Evolutionary conservation across 1,140 invertebrate genomes (phyloP).

Genomic region (Drosophila simulans): DNA sequence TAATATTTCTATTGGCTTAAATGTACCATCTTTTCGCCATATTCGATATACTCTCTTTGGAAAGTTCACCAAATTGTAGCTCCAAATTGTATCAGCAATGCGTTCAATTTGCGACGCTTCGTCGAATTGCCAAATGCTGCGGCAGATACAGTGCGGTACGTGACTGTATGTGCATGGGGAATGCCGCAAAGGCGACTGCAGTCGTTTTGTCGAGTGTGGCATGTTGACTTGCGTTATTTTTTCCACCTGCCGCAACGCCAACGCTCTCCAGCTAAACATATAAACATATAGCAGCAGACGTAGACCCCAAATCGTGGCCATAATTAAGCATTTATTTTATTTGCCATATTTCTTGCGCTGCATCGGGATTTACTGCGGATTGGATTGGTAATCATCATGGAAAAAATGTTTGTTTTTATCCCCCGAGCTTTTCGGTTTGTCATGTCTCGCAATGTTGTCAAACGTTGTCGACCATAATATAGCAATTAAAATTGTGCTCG

Average conservation of each 20-base stretch:
- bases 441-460: constrained; percentile 67
- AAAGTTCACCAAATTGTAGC: constrained; percentile 13
- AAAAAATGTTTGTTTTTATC: constrained; percentile 51
- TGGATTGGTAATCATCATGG: constrained; percentile 73
- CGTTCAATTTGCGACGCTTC: constrained; percentile 70
- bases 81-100: constrained; percentile 74
- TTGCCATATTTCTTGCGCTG: constrained; percentile 77
- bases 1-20: no score
- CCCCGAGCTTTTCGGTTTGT: constrained; percentile 22
- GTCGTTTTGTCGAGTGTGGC: constrained; percentile 33
- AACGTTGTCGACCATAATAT: constrained; percentile 76
- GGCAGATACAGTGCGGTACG: constrained; percentile 17
- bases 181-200: constrained; percentile 32
- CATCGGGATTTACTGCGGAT: constrained; percentile 54
- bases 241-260: constrained; percentile 76
- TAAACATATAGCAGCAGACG: constrained; percentile 46
- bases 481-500: constrained; percentile 71
- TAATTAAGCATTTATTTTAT: constrained; percentile 83
- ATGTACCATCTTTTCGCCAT: background rate
- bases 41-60: background rate
- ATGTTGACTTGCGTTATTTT: constrained; percentile 79
- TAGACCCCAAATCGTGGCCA: constrained; percentile 65
- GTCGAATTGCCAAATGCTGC: constrained; percentile 69
- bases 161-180: constrained; percentile 29
- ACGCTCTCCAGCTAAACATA: constrained; percentile 34